Percentiles rank a stretch among this genome's conserved stretches.
These are phyloP conservation scores for Anoura caudifer DNA, from an alignment of 2,113 vertebrate genomes.

Conservation along the genomic window DNA sequence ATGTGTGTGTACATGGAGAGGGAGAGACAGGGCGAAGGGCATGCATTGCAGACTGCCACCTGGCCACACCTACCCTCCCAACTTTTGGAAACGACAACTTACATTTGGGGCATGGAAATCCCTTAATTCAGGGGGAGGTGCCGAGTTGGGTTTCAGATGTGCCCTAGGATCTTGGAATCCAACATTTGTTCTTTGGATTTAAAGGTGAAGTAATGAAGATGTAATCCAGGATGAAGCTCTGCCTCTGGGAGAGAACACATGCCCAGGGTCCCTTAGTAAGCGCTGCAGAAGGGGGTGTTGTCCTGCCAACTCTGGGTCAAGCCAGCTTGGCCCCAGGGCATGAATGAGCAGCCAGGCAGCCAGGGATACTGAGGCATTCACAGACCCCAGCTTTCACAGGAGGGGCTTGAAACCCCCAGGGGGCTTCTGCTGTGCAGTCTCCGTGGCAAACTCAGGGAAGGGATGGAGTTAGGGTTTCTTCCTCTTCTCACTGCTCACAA, in stretches of 20 bases:
- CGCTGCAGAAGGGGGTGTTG: slow-evolving; percentile 28
- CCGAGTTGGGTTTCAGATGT: slow-evolving; percentile 33
- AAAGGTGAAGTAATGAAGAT: slow-evolving; percentile 43
- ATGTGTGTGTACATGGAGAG: too few species aligned
- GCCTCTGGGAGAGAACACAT: slow-evolving; percentile 57
- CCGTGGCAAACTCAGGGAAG: slow-evolving; percentile 55
- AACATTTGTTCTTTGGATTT: slow-evolving; percentile 43
- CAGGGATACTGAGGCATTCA: neutral
- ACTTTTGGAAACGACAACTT: slow-evolving; percentile 22
- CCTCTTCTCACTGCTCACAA: slow-evolving; percentile 21
- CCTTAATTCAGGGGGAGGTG: neutral
- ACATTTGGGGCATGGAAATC: neutral
- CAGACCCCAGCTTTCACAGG: neutral
- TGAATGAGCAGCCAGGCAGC: neutral
- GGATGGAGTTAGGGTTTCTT: slow-evolving; percentile 40
- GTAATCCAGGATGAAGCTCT: slow-evolving; percentile 58
- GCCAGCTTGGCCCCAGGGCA: neutral
- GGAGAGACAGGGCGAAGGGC: neutral
- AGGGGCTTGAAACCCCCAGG: neutral
- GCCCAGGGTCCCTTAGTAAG: slow-evolving; percentile 51
- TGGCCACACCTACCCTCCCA: neutral
- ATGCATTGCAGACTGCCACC: neutral
- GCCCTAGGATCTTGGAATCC: neutral
- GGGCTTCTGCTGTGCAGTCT: slow-evolving; percentile 46
- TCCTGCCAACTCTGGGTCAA: slow-evolving; percentile 34